Percentiles rank a stretch among this genome's conserved stretches.
These are phyloP conservation scores for Caenorhabditis sp. DNA, from an alignment of 2,888 invertebrate genomes.

Conservation along the genomic window DNA sequence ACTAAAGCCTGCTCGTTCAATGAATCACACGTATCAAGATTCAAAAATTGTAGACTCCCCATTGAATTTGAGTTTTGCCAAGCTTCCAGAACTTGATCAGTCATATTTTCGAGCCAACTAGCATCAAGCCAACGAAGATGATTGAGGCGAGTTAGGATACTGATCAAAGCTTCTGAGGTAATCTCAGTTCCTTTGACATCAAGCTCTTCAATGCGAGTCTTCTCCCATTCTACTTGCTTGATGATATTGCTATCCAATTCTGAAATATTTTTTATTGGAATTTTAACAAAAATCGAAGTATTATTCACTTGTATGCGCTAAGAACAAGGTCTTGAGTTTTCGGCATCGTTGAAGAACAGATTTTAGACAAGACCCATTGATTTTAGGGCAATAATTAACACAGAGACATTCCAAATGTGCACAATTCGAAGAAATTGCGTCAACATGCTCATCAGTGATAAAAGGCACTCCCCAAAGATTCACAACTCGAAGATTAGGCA, in stretches of 20 bases:
- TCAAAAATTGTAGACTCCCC: slow-evolving; percentile 84
- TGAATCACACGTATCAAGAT: slow-evolving; percentile 93
- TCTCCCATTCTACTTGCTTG: slow-evolving; percentile 97
- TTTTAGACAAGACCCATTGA: slow-evolving; percentile 93
- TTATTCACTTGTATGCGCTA: slow-evolving; percentile 87
- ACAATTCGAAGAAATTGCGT: slow-evolving; percentile 80
- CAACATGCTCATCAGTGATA: slow-evolving; percentile 93
- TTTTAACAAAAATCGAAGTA: not conserved
- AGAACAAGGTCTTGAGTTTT: slow-evolving; percentile 87
- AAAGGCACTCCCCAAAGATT: slow-evolving; percentile 87
- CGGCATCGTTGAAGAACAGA: slow-evolving; percentile 90
- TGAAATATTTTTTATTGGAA: slow-evolving; percentile 71
- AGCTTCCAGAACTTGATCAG: slow-evolving; percentile 87
- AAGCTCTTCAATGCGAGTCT: slow-evolving; percentile 86
- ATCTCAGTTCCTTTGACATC: slow-evolving; percentile 93
- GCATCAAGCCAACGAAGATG: slow-evolving; percentile 88
- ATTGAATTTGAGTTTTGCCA: slow-evolving; percentile 85
- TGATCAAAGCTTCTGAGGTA: slow-evolving; percentile 88
- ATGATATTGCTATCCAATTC: slow-evolving; percentile 89
- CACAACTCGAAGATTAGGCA: slow-evolving; percentile 94
- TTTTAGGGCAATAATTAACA: slow-evolving; percentile 94
- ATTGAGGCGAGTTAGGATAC: slow-evolving; percentile 87
- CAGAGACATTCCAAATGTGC: slow-evolving; percentile 90
- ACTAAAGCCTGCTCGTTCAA: slow-evolving; percentile 89
- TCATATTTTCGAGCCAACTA: slow-evolving; percentile 96